Evolutionary conservation across 2,797 vertebrate species (phyloP).

Genomic region (Oceanodroma leucorhoa): DNA sequence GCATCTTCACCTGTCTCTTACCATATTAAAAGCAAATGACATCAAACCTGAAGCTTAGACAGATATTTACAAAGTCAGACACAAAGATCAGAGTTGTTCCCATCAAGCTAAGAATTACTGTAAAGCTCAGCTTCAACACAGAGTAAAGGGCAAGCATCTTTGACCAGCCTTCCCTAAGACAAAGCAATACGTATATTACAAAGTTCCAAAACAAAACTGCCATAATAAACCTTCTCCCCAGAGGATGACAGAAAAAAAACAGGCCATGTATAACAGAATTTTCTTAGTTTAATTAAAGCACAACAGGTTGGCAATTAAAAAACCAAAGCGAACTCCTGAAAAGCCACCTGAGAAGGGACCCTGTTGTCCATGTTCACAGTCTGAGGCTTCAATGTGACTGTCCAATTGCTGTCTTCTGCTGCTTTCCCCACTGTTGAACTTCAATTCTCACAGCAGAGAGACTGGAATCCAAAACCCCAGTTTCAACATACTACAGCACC

Average conservation of each 20-base stretch:
- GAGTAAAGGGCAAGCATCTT: not conserved
- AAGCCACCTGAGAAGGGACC: not conserved
- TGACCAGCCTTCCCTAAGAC: not conserved
- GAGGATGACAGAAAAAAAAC: not conserved
- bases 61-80: not conserved
- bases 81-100: not conserved
- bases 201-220: constrained; percentile 21
- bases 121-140: not conserved
- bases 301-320: not conserved
- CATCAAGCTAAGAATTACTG: not conserved
- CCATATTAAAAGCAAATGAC: not conserved
- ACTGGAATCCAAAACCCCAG: not conserved
- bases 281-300: not conserved
- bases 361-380: not conserved
- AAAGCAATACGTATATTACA: not conserved
- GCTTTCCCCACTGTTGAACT: not conserved
- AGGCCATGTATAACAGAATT: not conserved
- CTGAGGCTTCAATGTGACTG: not conserved
- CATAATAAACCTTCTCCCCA: not conserved
- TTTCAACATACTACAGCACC: not conserved
- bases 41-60: not conserved
- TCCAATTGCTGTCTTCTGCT: not conserved
- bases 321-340: not conserved
- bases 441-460: not conserved
- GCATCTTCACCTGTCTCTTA: not conserved